These are phyloP conservation scores for Sporophila hypoxantha DNA, from an alignment of 2,113 vertebrate species.

Conservation along the genomic window DNA sequence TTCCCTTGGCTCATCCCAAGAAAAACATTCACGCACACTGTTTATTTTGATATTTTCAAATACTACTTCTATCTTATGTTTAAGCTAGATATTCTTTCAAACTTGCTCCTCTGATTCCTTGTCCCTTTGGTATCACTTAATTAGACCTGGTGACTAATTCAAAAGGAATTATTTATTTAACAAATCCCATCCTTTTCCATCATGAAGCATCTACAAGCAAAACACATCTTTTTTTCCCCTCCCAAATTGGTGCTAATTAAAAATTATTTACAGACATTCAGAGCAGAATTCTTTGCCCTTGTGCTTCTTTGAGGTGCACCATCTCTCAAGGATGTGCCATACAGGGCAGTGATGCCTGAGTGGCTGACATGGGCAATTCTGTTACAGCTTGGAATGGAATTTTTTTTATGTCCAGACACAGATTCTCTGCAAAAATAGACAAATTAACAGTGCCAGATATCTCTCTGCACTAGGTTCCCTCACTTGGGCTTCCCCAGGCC, in stretches of 20 bases:
- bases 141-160: slow-evolving; percentile 40
- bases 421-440: not conserved
- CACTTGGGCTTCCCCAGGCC: not conserved
- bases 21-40: slow-evolving; percentile 8
- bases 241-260: not conserved
- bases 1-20: slow-evolving; percentile 35
- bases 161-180: slow-evolving; percentile 45
- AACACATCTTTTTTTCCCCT: not conserved
- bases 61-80: slow-evolving; percentile 37
- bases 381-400: not conserved
- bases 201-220: not conserved
- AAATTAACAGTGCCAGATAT: not conserved
- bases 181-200: slow-evolving; percentile 3
- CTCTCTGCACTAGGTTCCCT: not conserved
- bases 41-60: slow-evolving; percentile 42
- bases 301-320: not conserved
- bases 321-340: not conserved
- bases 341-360: not conserved
- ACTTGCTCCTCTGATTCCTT: not conserved
- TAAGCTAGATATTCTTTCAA: slow-evolving; percentile 19
- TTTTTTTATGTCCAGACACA: not conserved
- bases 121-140: slow-evolving; percentile 31
- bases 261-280: not conserved
- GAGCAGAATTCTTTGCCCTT: not conserved
- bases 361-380: not conserved